Base-by-base conservation (phyloP, 2,888 invertebrate species). In the Cosmia trapezina region DNA sequence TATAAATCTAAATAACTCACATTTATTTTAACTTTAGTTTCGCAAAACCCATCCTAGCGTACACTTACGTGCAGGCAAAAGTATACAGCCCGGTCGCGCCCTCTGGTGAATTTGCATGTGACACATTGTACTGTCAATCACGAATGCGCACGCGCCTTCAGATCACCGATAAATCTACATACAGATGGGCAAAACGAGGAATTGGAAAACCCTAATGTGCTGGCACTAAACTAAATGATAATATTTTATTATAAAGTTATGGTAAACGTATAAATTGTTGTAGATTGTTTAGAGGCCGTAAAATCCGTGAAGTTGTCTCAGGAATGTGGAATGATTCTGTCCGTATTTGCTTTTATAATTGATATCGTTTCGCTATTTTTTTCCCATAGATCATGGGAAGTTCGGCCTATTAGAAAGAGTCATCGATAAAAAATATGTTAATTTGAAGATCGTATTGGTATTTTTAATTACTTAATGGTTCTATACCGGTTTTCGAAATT, bases 81-180 rank as follows among this genome's bases (percentile, higher is more conserved):
- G 79, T 84, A 73, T 76, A 74, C 82, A 81, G 83, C 80, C 72
- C 86, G 82, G 88, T 88, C 87, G 88, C 90, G 86, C 90, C 88
- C 89, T 84, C 88, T 82, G 69, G 77, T 79, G 68, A 80, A 93
- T 93, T 94, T 88, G 88, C 93, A 94, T 93, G 90, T 90, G 89
- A 90, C 91, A 91, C 93, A 94, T 94, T 94, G 94, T 94, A 77
- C 90, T 94, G 94, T 93, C 94, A 94, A 92, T 94, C 94, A 94
- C 69, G 60, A 53, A 62, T 28, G 87, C 86, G 89, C 91, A 91
- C 93, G 92, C 91, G 92, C 85, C 88, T 83, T 74, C 83, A 81
- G 90, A 92, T 89, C 91, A 86, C 85, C 85, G 84, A 87, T 87
- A 88, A 84, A 92, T 93, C 90, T 92, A 89, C 92, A 92, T 91